Percentiles rank a stretch among this genome's conserved stretches.
phyloP scores from a whole-genome alignment of 2,888 invertebrate genomes.

The Unio delphinus region DNA sequence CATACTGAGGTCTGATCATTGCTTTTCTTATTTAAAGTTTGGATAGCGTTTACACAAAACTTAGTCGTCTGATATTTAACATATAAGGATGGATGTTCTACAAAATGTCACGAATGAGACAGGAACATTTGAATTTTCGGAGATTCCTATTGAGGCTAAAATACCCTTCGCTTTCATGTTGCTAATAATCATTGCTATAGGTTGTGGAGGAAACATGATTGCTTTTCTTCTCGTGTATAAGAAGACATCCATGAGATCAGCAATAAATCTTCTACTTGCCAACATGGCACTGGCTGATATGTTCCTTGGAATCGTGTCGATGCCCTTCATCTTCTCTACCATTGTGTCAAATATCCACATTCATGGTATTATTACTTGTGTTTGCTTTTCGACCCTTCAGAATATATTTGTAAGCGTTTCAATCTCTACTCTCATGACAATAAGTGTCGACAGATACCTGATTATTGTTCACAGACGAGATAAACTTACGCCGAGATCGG shows the following conservation, averaged over 20 bases:
- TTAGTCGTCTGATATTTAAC: no score
- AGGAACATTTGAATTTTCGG: not conserved
- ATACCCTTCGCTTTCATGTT: slow-evolving; percentile 12
- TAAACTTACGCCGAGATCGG: slow-evolving; percentile 42
- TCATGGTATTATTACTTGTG: slow-evolving; percentile 6
- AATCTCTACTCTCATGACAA: slow-evolving; percentile 50
- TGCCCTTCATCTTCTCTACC: slow-evolving; percentile 48
- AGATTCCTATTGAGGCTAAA: slow-evolving; percentile 3
- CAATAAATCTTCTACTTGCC: slow-evolving; percentile 63
- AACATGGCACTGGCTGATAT: slow-evolving; percentile 60
- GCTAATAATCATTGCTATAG: slow-evolving; percentile 26
- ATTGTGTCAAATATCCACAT: slow-evolving; percentile 18
- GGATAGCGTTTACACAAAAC: no score
- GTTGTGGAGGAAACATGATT: slow-evolving; percentile 53
- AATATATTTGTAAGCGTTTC: slow-evolving; percentile 48
- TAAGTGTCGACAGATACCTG: slow-evolving; percentile 60
- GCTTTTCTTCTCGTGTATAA: slow-evolving; percentile 59
- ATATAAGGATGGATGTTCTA: no score
- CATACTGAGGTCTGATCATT: no score
- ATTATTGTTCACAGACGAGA: slow-evolving; percentile 58
- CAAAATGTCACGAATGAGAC: no score
- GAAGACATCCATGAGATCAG: slow-evolving; percentile 63
- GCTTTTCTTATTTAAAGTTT: no score
- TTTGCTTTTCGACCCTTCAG: slow-evolving; percentile 37
- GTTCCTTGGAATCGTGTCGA: slow-evolving; percentile 41